phyloP scores from a whole-genome alignment of 2,888 invertebrate species.

The Heliconius erato region DNA sequence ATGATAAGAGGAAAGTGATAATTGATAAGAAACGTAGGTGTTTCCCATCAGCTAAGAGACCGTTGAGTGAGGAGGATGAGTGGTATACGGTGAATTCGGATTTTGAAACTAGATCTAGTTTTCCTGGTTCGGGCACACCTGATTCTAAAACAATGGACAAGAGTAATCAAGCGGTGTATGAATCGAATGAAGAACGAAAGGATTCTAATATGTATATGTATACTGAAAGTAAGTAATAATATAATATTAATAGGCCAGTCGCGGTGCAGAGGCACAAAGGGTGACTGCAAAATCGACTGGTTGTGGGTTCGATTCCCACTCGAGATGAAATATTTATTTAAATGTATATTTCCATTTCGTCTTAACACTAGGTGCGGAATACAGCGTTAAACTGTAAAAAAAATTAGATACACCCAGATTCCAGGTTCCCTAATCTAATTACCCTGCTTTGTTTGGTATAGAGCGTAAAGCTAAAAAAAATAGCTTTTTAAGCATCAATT shows the following conservation, averaged over 20 bases:
- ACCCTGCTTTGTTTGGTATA: not conserved
- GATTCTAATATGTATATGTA: constrained; percentile 68
- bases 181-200: constrained; percentile 71
- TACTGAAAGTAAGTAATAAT: constrained; percentile 72
- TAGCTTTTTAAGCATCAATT: too few species aligned
- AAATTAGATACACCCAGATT: too few species aligned
- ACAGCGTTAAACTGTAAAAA: too few species aligned
- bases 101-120: constrained; percentile 76
- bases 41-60: constrained; percentile 61
- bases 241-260: not conserved
- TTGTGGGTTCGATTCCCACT: too few species aligned
- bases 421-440: too few species aligned
- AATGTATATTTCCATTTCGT: too few species aligned
- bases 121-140: constrained; percentile 75
- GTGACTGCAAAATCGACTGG: too few species aligned
- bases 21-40: constrained; percentile 61
- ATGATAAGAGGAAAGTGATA: constrained; percentile 16
- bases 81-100: constrained; percentile 71
- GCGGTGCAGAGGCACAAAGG: too few species aligned
- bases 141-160: constrained; percentile 72
- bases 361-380: too few species aligned
- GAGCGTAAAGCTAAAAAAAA: not conserved
- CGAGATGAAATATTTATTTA: too few species aligned
- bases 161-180: constrained; percentile 58
- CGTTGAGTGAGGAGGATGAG: constrained; percentile 76